phyloP scores from a whole-genome alignment of 2,797 vertebrate species.

The Cygnus olor region DNA sequence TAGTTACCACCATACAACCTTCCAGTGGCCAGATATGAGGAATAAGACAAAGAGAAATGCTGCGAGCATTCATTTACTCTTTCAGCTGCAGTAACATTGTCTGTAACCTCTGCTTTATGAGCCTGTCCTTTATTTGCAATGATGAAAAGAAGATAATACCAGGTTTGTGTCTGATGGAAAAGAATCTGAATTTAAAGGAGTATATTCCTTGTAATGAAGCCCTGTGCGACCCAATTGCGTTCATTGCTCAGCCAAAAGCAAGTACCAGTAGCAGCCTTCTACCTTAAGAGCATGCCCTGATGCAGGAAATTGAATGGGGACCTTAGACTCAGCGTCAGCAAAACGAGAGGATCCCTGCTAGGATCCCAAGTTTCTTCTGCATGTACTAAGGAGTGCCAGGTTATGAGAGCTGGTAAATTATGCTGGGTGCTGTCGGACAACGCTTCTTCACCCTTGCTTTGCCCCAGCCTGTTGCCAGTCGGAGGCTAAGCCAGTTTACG shows the following conservation, averaged over 20 bases:
- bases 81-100: constrained; percentile 61
- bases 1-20: constrained; percentile 15
- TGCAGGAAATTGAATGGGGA: background rate
- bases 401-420: background rate
- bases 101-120: constrained; percentile 67
- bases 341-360: background rate
- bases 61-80: constrained; percentile 52
- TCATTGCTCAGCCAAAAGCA: background rate
- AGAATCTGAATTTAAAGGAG: constrained; percentile 44
- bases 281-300: background rate
- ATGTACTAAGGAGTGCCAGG: fast-evolving
- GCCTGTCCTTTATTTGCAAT: constrained; percentile 66
- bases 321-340: background rate
- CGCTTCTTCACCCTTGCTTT: background rate
- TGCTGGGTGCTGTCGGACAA: fast-evolving
- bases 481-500: background rate
- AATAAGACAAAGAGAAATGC: constrained; percentile 51
- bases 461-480: background rate
- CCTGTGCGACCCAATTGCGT: background rate
- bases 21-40: constrained; percentile 33
- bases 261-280: background rate
- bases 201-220: constrained; percentile 29
- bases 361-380: background rate
- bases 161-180: constrained; percentile 56
- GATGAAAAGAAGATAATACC: constrained; percentile 65